Percentiles rank a stretch among this genome's conserved stretches.
phyloP scores from a whole-genome alignment of 2,797 vertebrate species.

The Poecilia velifera region DNA sequence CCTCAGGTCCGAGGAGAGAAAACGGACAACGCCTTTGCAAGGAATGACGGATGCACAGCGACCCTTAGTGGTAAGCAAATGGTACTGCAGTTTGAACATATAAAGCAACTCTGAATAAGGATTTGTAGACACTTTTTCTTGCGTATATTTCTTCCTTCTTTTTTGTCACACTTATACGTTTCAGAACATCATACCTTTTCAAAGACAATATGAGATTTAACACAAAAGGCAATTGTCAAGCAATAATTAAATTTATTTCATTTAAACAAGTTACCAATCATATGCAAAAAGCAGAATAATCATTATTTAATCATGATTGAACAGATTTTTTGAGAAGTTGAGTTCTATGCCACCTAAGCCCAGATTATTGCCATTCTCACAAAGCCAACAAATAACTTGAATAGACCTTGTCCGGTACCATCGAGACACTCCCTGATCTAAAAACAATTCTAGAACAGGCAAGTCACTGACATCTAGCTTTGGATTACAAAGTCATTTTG shows the following conservation, averaged over 20 bases:
- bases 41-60: constrained; percentile 15
- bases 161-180: background rate
- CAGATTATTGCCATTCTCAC: background rate
- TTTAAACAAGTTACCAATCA: background rate
- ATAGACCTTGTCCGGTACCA: background rate
- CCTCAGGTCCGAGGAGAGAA: background rate
- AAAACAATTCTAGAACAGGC: background rate
- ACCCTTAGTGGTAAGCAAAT: background rate
- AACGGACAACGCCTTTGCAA: constrained; percentile 33
- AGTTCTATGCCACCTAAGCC: background rate
- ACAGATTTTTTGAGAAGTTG: background rate
- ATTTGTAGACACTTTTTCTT: background rate
- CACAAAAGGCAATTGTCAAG: background rate
- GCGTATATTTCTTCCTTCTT: background rate
- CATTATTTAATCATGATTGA: background rate
- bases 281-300: background rate
- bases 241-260: background rate
- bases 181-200: background rate
- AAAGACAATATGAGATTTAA: background rate
- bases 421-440: background rate
- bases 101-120: background rate
- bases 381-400: background rate
- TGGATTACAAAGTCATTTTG: background rate
- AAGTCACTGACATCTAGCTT: background rate
- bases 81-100: constrained; percentile 9